These are phyloP conservation scores for Steinernema scapterisci DNA, from an alignment of 2,888 invertebrate genomes.

Conservation along the genomic window DNA sequence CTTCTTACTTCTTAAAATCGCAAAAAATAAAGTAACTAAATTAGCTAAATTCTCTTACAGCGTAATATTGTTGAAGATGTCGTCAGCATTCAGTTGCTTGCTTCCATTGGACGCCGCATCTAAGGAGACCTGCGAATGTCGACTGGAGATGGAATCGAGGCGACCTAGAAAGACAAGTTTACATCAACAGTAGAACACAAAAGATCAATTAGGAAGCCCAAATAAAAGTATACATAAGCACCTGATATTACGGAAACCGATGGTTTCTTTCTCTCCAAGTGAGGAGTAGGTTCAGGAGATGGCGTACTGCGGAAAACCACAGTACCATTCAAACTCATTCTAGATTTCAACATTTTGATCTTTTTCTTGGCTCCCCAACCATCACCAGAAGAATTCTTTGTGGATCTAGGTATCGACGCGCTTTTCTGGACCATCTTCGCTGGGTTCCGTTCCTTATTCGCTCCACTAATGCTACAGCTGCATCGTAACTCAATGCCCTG, in stretches of 20 bases:
- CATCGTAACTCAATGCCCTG: constrained; percentile 18
- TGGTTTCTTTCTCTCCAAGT: background rate
- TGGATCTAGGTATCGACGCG: constrained; percentile 18
- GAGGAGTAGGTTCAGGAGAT: constrained; percentile 9
- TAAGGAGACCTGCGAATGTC: constrained; percentile 29
- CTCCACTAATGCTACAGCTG: background rate
- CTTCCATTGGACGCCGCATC: background rate
- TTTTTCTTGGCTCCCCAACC: constrained; percentile 35
- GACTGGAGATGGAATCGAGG: constrained; percentile 28
- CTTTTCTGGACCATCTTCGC: background rate
- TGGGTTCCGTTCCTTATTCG: background rate
- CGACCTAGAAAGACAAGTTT: background rate
- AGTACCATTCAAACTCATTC: constrained; percentile 30
- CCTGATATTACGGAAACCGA: background rate
- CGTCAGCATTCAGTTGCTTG: constrained; percentile 14
- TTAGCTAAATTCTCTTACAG: background rate
- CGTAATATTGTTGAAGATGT: constrained; percentile 6
- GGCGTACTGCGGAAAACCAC: background rate
- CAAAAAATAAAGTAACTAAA: background rate
- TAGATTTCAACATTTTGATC: constrained; percentile 31
- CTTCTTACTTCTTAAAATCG: constrained; percentile 42
- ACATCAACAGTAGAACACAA: background rate
- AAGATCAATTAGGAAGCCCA: background rate
- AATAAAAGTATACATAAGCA: background rate
- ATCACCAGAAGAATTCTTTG: background rate